phyloP scores from a whole-genome alignment of 2,888 invertebrate species.

The Caenorhabditis sp. region DNA sequence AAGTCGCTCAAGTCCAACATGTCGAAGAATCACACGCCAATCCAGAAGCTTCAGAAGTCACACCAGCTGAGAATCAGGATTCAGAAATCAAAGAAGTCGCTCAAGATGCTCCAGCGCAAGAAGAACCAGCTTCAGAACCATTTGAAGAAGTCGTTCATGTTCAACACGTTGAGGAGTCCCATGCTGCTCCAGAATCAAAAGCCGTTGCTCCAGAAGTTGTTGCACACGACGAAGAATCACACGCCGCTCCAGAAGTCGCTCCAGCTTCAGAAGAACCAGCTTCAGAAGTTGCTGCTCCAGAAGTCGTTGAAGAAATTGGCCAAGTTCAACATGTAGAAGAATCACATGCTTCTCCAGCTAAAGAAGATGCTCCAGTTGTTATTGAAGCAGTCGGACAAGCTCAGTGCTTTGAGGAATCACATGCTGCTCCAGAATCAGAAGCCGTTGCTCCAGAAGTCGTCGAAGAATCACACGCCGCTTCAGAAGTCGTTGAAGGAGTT shows the following conservation, averaged over 20 bases:
- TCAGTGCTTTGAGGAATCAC: conserved; percentile 10
- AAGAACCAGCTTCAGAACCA: conserved; percentile 2
- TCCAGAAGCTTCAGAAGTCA: conserved; percentile 7
- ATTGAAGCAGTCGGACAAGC: background rate
- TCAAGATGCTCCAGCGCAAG: background rate
- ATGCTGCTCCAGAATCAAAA: background rate
- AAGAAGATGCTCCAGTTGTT: conserved; percentile 17
- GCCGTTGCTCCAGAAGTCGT: conserved; percentile 2
- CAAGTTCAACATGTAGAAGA: background rate
- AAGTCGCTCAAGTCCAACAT: background rate
- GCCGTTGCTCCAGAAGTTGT: background rate
- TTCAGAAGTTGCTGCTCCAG: background rate
- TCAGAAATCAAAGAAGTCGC: conserved; percentile 21
- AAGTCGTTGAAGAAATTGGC: background rate
- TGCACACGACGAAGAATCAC: background rate
- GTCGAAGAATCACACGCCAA: background rate
- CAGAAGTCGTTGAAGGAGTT: background rate
- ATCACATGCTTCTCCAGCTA: background rate
- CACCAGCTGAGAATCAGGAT: no score
- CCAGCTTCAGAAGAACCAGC: background rate
- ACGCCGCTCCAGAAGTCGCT: background rate
- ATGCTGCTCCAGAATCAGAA: conserved; percentile 7
- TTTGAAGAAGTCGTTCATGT: background rate
- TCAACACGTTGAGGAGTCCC: background rate
- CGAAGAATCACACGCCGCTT: background rate